phyloP scores from a whole-genome alignment of 2,113 vertebrate species.

The Argyrosomus japonicus region DNA sequence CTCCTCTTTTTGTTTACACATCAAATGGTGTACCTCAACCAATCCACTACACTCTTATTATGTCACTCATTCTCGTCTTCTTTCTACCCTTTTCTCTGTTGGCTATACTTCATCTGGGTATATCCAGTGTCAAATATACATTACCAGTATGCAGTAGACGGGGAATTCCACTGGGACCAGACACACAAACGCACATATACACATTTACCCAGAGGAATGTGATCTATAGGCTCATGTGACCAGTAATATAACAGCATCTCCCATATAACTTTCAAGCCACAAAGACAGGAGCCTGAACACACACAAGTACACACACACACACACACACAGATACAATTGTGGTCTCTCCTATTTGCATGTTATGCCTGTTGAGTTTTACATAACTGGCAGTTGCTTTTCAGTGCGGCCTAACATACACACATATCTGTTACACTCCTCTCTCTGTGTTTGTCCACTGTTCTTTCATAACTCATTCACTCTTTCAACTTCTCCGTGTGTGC shows the following conservation, averaged over 20 bases:
- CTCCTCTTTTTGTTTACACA: neutral
- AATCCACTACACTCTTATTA: neutral
- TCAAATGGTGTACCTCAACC: neutral
- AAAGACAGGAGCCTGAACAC: neutral
- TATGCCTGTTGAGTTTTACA: conserved; percentile 47
- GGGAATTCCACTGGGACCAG: conserved; percentile 13
- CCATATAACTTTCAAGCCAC: conserved; percentile 1
- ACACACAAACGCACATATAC: neutral
- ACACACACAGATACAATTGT: neutral
- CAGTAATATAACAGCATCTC: neutral
- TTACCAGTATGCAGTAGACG: neutral
- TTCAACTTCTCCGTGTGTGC: neutral
- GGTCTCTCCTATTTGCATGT: conserved; percentile 56
- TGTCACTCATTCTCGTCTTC: neutral
- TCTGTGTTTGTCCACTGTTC: neutral
- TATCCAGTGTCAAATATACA: neutral
- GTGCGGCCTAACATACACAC: neutral
- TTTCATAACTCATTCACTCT: neutral
- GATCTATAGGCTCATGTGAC: conserved; percentile 28
- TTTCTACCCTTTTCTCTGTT: no score
- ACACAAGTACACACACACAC: conserved; percentile 12
- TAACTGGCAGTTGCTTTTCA: conserved; percentile 38
- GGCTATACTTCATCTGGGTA: neutral
- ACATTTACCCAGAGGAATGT: conserved; percentile 15
- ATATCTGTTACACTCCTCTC: neutral